Evolutionary conservation across 2,888 invertebrate species (phyloP).

Genomic region (Tenodera sinensis): DNA sequence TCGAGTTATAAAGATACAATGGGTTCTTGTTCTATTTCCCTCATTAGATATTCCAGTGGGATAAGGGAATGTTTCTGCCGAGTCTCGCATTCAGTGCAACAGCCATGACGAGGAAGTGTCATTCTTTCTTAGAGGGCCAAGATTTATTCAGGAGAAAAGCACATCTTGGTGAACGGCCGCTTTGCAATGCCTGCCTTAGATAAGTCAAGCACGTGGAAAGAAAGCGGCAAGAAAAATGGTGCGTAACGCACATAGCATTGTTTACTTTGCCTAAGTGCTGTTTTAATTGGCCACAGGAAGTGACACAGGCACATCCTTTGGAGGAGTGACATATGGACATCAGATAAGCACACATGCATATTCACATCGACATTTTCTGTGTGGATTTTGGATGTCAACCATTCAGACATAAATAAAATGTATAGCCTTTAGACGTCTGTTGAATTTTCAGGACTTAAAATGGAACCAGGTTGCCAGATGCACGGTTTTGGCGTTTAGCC

Average conservation of each 20-base stretch:
- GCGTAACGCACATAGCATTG: background rate
- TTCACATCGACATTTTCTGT: background rate
- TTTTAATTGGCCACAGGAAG: slow-evolving; percentile 3
- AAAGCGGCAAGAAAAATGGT: background rate
- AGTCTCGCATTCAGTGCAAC: slow-evolving; percentile 11
- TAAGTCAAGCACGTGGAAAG: slow-evolving; percentile 11
- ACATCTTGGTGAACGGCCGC: slow-evolving; percentile 15
- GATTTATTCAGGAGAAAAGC: slow-evolving; percentile 23
- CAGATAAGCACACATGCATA: background rate
- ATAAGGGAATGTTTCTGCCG: slow-evolving; percentile 21
- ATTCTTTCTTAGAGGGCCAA: slow-evolving; percentile 18
- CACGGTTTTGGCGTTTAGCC: too few relatives aligned
- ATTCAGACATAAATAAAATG: too few relatives aligned
- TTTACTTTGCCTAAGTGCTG: background rate
- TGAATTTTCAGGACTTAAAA: too few relatives aligned
- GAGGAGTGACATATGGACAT: background rate
- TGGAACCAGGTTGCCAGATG: too few relatives aligned
- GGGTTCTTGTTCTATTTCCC: background rate
- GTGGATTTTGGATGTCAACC: too few relatives aligned
- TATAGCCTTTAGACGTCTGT: too few relatives aligned
- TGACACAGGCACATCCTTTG: background rate
- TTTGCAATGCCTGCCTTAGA: background rate
- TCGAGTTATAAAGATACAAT: background rate
- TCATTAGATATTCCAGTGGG: slow-evolving; percentile 26
- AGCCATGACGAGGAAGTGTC: slow-evolving; percentile 29